Evolutionary conservation across 2,113 vertebrate species (phyloP).

Genomic region (Paramisgurnus dabryanus): DNA sequence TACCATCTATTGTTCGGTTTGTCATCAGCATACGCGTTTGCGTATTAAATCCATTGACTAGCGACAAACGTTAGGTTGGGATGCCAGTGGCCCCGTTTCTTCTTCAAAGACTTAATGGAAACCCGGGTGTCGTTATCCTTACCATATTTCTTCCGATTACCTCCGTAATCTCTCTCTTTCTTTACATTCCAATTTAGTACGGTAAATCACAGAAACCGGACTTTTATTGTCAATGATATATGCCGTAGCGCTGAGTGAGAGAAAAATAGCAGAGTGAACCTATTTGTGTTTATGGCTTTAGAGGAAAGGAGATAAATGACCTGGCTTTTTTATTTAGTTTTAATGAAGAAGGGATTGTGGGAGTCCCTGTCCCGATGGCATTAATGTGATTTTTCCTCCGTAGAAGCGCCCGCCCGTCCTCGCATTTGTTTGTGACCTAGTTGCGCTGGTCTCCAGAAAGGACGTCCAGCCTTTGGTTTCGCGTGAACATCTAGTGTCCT

Average conservation of each 20-base stretch:
- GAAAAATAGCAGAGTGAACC: conserved; percentile 56
- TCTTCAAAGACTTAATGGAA: conserved; percentile 17
- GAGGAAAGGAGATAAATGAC: conserved; percentile 77
- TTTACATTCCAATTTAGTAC: conserved; percentile 72
- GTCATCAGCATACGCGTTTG: conserved; percentile 18
- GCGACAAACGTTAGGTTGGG: background rate
- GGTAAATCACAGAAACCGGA: conserved; percentile 60
- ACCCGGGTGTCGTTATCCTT: conserved; percentile 39
- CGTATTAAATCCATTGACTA: conserved; percentile 19
- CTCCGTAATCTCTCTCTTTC: conserved; percentile 67
- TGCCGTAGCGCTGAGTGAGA: conserved; percentile 55
- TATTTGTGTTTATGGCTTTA: conserved; percentile 78
- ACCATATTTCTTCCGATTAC: conserved; percentile 61
- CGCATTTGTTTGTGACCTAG: conserved; percentile 71
- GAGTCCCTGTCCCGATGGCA: conserved; percentile 65
- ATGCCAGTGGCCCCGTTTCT: conserved; percentile 7
- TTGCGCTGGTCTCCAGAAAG: conserved; percentile 62
- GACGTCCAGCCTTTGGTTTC: conserved; percentile 55
- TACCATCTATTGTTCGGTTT: conserved; percentile 34
- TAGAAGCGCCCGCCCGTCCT: conserved; percentile 54
- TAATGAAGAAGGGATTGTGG: conserved; percentile 79
- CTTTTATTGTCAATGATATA: conserved; percentile 71
- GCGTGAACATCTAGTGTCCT: conserved; percentile 32
- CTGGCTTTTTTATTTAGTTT: conserved; percentile 78
- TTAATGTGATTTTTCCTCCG: conserved; percentile 55